These are phyloP conservation scores for Aspiorhynchus laticeps DNA, from an alignment of 2,113 vertebrate species.

Conservation along the genomic window DNA sequence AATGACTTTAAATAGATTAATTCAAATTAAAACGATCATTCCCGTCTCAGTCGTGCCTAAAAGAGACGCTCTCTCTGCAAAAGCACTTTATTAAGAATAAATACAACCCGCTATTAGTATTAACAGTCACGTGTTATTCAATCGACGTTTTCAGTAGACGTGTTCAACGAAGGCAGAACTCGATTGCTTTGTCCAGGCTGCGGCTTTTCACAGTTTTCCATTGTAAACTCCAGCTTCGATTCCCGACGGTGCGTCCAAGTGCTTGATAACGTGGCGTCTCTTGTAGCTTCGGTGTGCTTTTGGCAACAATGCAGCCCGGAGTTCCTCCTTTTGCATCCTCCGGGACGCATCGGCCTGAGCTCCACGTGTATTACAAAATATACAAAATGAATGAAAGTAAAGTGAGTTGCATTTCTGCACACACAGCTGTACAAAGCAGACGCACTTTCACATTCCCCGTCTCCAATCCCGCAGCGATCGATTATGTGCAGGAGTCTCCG, in stretches of 20 bases:
- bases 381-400: constrained; percentile 63
- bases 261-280: constrained; percentile 45
- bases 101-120: constrained; percentile 96
- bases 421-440: constrained; percentile 80
- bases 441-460: constrained; percentile 75
- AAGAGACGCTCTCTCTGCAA: constrained; percentile 81
- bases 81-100: constrained; percentile 95
- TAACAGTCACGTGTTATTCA: constrained; percentile 96
- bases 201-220: constrained; percentile 91
- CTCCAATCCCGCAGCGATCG: constrained; percentile 60
- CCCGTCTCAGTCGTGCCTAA: constrained; percentile 70
- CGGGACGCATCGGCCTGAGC: constrained; percentile 76
- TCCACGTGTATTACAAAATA: constrained; percentile 76
- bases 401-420: constrained; percentile 74
- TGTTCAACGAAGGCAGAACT: constrained; percentile 82
- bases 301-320: constrained; percentile 64
- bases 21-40: constrained; percentile 87
- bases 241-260: constrained; percentile 37
- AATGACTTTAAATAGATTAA: constrained; percentile 97
- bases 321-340: constrained; percentile 69
- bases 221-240: constrained; percentile 74
- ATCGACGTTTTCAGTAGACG: constrained; percentile 89
- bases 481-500: constrained; percentile 95
- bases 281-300: constrained; percentile 82
- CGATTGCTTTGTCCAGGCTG: constrained; percentile 79